Conservation (phyloP, 2,113 vertebrate species). For the Chionis minor region DNA sequence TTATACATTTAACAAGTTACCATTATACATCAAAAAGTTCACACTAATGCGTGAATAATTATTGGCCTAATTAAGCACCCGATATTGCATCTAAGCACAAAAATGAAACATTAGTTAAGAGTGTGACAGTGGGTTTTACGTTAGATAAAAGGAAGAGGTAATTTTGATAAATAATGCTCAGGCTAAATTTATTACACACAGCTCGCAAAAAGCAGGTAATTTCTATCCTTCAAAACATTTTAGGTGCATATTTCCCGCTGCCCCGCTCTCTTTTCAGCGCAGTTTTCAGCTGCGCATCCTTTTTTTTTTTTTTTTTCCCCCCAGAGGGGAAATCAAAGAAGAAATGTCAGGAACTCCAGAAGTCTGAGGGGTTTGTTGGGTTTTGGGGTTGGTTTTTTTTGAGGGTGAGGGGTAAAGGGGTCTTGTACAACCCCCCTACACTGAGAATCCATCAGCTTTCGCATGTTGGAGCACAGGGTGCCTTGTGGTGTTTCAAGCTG, state of each 20-base stretch:
- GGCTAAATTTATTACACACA: conserved; percentile 31
- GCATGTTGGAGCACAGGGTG: background rate
- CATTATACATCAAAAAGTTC: conserved; percentile 65
- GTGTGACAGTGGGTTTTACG: conserved; percentile 54
- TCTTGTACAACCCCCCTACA: background rate
- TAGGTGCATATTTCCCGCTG: background rate
- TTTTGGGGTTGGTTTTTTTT: background rate
- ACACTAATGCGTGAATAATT: conserved; percentile 74
- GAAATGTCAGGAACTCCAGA: conserved; percentile 1
- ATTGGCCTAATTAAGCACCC: conserved; percentile 70
- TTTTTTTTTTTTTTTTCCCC: background rate
- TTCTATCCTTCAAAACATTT: conserved; percentile 59
- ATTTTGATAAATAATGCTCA: conserved; percentile 66
- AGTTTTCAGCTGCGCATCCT: background rate
- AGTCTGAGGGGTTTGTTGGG: background rate
- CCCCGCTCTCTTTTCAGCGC: background rate
- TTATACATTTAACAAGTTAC: conserved; percentile 65
- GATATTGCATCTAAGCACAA: conserved; percentile 35
- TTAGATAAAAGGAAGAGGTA: conserved; percentile 62
- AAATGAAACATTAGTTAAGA: conserved; percentile 59
- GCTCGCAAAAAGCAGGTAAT: conserved; percentile 53
- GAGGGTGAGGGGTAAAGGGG: fast-evolving
- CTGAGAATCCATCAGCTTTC: background rate
- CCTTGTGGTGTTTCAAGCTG: background rate
- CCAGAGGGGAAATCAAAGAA: background rate